Percentiles rank a stretch among this genome's conserved stretches.
Evolutionary conservation across 2,797 vertebrate species (phyloP).

Genomic region (Okamejei kenojei): DNA sequence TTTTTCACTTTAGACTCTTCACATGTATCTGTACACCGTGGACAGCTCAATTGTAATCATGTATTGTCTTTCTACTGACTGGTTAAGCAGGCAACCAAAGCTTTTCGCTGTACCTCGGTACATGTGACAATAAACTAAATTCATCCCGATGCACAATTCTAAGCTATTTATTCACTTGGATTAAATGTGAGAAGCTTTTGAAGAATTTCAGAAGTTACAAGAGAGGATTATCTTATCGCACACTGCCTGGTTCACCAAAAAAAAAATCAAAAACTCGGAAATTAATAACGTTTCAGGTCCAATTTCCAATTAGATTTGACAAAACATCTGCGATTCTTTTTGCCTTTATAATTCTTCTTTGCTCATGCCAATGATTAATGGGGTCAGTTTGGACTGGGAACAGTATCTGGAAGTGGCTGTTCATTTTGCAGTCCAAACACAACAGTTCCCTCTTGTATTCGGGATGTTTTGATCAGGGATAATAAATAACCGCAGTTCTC

Average conservation of each 20-base stretch:
- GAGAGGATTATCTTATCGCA: background rate
- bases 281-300: background rate
- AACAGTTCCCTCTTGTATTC: background rate
- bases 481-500: background rate
- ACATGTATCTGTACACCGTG: too few species aligned
- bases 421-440: background rate
- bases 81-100: too few species aligned
- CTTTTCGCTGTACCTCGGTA: too few species aligned
- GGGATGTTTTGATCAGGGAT: constrained; percentile 27
- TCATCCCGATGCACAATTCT: background rate
- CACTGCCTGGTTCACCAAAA: background rate
- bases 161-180: background rate
- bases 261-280: background rate
- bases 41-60: too few species aligned
- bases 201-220: background rate
- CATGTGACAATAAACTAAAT: too few species aligned
- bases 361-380: constrained; percentile 6
- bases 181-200: background rate
- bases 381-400: background rate
- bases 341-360: background rate
- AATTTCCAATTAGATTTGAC: background rate
- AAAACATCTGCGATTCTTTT: background rate
- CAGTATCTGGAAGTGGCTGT: background rate
- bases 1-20: too few species aligned
- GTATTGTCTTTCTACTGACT: too few species aligned